Base-by-base conservation (phyloP, 1,140 invertebrate genomes). In the Sycophaga agraensis region DNA sequence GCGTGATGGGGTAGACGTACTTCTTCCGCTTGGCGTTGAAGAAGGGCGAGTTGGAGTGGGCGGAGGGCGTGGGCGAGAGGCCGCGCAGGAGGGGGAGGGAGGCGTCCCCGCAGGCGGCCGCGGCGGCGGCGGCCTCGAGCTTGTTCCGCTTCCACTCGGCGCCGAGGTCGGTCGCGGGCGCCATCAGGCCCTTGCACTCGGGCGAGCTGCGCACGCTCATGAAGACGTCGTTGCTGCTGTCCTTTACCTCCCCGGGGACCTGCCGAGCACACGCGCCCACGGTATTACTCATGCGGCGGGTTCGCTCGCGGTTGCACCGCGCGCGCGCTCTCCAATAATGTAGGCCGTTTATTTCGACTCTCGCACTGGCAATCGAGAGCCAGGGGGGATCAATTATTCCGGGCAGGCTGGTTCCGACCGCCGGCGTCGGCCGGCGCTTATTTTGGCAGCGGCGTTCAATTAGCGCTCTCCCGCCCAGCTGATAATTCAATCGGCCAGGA, bases 21-120 rank as follows among this genome's bases (percentile, higher is more conserved):
- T 86, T 85, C 65, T 86, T 86, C 65, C 84, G 73, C 67, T 84
- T 81, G 1, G 84, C 81, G 58, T 82, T 84, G 68, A 82, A 84
- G 57, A 83, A 83, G 3, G 84, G 84, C 4, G 82, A 81, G 46
- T 65, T 80, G 51, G 22, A 16, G 53, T 34, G 28, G 81, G 75
- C 50, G 73, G 78, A 16, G 73, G 68, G 75, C 17, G 79, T 82
- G 14, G 79, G 79, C 56, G 78, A 83, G n/a, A 85, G 70, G 12
- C 82, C 81, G 55, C 80, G 79, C 14, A 86, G 71, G 24, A 86
- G 75, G 6, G 85, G 85, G 43, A 86, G 68, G 4, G 82, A 83
- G 46, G 84, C 79, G 61, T 83, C 83, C n/a, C 73, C 73, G 4
- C 77, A 72, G 2, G 68, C 65, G 59, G 68, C 61, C n/a, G n/a